Base-by-base conservation (phyloP, 64 coral and sea anemone species). In the Hydrozoanthus tunicans region DNA sequence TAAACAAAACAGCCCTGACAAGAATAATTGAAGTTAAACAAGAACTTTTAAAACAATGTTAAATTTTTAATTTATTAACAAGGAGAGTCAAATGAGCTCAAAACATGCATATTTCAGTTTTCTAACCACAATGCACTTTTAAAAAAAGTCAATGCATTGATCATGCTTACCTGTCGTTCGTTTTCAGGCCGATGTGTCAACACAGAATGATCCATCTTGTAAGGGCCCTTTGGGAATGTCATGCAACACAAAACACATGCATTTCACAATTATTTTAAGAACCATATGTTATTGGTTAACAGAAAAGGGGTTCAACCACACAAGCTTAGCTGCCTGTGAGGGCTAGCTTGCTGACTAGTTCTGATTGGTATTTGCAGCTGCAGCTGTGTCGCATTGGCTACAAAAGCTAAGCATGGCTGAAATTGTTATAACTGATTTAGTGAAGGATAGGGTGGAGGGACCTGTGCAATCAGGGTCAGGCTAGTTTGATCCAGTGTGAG, bases 181-280 rank as follows among this genome's bases (percentile, higher is more conserved):
- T 88, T 88, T 27, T 88, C 84, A 0, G 84, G 84, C 55, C 59
- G 81, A n/a, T 86, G 61, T 26, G 81, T 83, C 24, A 63, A 13
- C 9, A 62, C 6, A 26, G 91, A 93, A 23, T 88, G 84, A 13
- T 88, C 84, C 84, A 88, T 88, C 69, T 88, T 88, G 84, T 59
- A 88, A 6, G 84, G 84, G 20, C 84, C 84, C 84, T 88, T 51
- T 43, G 4, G 4, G 25, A 5, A 14, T 67, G 81, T 51, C 67
- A 65, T 5, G 14, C 32, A 75, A 52, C 7, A 13, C 5, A 27
- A 4, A 75, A 11, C 4, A 43, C 68, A 27, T 26, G 5, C 20
- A 25, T 71, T 15, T 24, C 13, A 66, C 12, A 14, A 66, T 13
- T 11, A 66, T 11, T 14, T 11, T 5, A 66, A 2, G 12, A 15